Base-by-base conservation (phyloP, 2,888 invertebrate genomes). In the Agrotis puta region DNA sequence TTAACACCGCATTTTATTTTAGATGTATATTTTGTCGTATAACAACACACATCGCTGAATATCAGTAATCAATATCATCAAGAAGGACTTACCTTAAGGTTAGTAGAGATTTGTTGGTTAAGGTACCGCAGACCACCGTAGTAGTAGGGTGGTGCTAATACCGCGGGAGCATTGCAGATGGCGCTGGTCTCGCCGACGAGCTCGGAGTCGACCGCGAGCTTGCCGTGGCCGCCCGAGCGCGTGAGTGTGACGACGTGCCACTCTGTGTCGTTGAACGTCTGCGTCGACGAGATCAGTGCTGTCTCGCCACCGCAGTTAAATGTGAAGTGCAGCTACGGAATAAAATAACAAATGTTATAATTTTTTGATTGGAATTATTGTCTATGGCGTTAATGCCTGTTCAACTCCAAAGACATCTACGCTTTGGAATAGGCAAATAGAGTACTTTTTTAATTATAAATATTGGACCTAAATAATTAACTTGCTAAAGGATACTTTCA, bases 181-280 rank as follows among this genome's bases (percentile, higher is more conserved):
- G 97, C 97, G 67, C 94, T 92, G 6, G 97, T 97, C 61, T 95
- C 94, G 0, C 96, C 95, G 5, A 96, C 92, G 50, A 94, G 93
- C 24, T 96, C 96, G 6, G 97, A 97, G 88, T 97, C 98, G 1
- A 98, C 96, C 0, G 96, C 94, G 54, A 98, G 91, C 84, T 97
- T 97, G 13, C 98, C 98, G 71, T 96, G 95, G 0, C 96, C 96
- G 2, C 94, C 96, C 50, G 97, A 96, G 47, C 98, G 96, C 24
- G 96, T 96, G 85, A 99, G 97, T 16, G 96, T 96, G 0, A 98
- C 97, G 0, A 97, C 96, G 90, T 99, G 99, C 99, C 99, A 99
- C 62, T 97, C 92, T 0, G 97, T 97, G 89, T 98, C 98, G 87
- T 98, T 97, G 86, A 98, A 97, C 3, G 92, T 93, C 16, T 91